A percentile compares a stretch with the other conserved stretches of the same genome.
Conservation (phyloP, 2,113 vertebrate genomes). For the Catharus minimus region DNA sequence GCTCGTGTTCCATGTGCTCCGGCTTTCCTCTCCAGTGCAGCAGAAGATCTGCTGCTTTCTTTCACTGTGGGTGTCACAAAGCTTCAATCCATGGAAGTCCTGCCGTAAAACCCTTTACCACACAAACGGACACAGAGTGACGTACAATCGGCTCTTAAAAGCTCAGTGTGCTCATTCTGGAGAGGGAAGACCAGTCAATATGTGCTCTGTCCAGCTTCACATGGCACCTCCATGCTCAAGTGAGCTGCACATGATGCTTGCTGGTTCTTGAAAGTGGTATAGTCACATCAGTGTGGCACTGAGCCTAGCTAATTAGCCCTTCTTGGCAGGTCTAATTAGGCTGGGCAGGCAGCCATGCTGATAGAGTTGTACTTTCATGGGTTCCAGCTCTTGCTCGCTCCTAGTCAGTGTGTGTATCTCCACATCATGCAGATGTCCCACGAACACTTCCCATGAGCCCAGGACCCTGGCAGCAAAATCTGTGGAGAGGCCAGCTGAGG, state of each 20-base stretch:
- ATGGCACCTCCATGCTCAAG: not conserved
- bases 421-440: not conserved
- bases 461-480: not conserved
- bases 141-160: rapidly evolving
- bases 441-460: not conserved
- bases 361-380: conserved; percentile 6
- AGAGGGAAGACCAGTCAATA: not conserved
- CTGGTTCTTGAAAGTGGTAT: conserved; percentile 3
- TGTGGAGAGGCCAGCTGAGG: not conserved
- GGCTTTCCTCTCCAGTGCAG: not conserved
- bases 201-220: not conserved
- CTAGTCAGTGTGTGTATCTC: not conserved
- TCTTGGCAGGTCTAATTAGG: conserved; percentile 52
- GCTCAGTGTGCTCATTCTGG: not conserved
- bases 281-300: conserved; percentile 49
- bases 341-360: conserved; percentile 43
- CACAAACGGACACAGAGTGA: not conserved
- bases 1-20: rapidly evolving
- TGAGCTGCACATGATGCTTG: not conserved
- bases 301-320: conserved; percentile 62
- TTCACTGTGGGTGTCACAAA: rapidly evolving
- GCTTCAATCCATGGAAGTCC: not conserved
- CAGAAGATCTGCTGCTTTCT: not conserved
- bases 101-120: not conserved
- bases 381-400: not conserved